These are phyloP conservation scores for Leucopsar rothschildi DNA, from an alignment of 2,113 vertebrate genomes.

Conservation along the genomic window DNA sequence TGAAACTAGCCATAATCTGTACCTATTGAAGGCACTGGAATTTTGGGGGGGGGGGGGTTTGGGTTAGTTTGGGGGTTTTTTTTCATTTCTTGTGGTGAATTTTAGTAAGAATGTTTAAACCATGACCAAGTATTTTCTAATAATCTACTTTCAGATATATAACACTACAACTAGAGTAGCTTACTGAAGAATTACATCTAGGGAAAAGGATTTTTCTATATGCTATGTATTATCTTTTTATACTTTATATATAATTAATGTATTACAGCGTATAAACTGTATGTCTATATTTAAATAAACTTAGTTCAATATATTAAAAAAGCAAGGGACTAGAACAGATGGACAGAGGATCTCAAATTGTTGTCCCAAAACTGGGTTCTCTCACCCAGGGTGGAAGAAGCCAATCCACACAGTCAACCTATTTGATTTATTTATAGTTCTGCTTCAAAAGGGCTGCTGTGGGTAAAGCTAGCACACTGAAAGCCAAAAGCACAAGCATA, in stretches of 20 bases:
- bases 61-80: background rate
- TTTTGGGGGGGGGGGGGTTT: background rate
- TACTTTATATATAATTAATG: background rate
- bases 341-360: background rate
- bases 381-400: background rate
- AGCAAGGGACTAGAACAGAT: background rate
- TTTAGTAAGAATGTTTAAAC: background rate
- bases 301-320: background rate
- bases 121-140: background rate
- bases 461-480: background rate
- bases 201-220: background rate
- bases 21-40: background rate
- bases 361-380: background rate
- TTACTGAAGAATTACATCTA: background rate
- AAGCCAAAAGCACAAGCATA: background rate
- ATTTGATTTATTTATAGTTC: background rate
- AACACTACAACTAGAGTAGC: background rate
- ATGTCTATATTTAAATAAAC: background rate
- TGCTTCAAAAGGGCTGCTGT: background rate
- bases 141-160: background rate
- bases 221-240: background rate
- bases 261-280: background rate
- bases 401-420: background rate
- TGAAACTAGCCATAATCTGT: background rate
- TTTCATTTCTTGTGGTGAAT: background rate